A percentile compares a stretch with the other conserved stretches of the same genome.
These are phyloP conservation scores for Ptiloglossa arizonensis DNA, from an alignment of 1,140 invertebrate genomes.

Conservation along the genomic window DNA sequence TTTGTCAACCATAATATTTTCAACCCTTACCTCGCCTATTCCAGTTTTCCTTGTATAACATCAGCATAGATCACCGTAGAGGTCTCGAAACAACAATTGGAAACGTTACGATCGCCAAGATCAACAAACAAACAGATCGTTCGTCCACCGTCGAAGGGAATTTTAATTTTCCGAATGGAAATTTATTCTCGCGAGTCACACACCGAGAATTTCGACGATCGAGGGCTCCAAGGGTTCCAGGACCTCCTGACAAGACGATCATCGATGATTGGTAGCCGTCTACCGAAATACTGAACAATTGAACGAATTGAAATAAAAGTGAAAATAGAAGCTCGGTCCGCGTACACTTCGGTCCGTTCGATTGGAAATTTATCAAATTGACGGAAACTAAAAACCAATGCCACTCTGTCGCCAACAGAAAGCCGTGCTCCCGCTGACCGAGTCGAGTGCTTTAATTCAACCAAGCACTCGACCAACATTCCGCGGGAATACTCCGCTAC, in stretches of 20 bases:
- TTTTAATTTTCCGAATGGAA: too few relatives aligned
- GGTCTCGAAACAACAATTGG: too few relatives aligned
- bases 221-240: neutral
- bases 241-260: neutral
- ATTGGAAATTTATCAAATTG: neutral
- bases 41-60: too few relatives aligned
- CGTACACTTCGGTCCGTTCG: neutral
- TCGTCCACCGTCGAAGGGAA: too few relatives aligned
- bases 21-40: too few relatives aligned
- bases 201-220: neutral
- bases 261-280: neutral
- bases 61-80: too few relatives aligned
- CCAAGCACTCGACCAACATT: slow-evolving; percentile 10
- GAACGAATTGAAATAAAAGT: neutral
- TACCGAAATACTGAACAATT: neutral
- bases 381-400: neutral
- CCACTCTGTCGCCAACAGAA: slow-evolving; percentile 9
- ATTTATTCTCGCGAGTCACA: neutral
- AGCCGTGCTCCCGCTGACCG: neutral
- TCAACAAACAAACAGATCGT: too few relatives aligned
- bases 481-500: neutral
- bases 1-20: too few relatives aligned
- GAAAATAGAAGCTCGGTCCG: too few relatives aligned
- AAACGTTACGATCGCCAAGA: too few relatives aligned
- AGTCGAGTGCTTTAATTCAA: slow-evolving; percentile 19